Percentiles rank a stretch among this genome's conserved stretches.
Conservation (phyloP, 2,113 vertebrate species). For the Raphicerus campestris region DNA sequence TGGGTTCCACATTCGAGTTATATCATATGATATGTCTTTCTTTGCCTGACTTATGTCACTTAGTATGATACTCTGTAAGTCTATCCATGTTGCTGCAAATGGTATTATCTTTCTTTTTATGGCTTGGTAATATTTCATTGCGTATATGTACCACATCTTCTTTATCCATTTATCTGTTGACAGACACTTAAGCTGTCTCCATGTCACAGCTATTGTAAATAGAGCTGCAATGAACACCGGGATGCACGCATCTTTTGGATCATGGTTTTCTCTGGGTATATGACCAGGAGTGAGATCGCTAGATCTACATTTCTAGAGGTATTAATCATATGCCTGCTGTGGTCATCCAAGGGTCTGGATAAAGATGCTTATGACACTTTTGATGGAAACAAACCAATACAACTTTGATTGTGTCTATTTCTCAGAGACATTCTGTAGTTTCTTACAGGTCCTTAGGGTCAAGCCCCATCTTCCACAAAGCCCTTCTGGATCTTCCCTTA, state of each 20-base stretch:
- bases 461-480: not conserved
- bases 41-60: not conserved
- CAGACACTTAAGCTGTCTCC: not conserved
- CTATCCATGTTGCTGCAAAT: not conserved
- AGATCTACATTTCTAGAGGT: not conserved
- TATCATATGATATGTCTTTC: not conserved
- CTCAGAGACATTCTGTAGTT: not conserved
- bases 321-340: not conserved
- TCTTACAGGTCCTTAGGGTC: not conserved
- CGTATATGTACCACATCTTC: not conserved
- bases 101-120: not conserved
- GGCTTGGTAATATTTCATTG: not conserved
- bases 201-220: not conserved
- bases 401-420: not conserved
- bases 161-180: not conserved
- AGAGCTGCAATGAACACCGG: not conserved
- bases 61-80: not conserved
- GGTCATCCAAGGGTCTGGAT: not conserved
- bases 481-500: not conserved
- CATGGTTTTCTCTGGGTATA: not conserved
- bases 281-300: not conserved
- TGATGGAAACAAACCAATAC: not conserved
- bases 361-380: not conserved
- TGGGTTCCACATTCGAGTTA: not conserved
- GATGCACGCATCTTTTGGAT: not conserved